Percentiles rank a stretch among this genome's conserved stretches.
These are phyloP conservation scores for Myxocyprinus asiaticus DNA, from an alignment of 2,113 vertebrate genomes.

Conservation along the genomic window DNA sequence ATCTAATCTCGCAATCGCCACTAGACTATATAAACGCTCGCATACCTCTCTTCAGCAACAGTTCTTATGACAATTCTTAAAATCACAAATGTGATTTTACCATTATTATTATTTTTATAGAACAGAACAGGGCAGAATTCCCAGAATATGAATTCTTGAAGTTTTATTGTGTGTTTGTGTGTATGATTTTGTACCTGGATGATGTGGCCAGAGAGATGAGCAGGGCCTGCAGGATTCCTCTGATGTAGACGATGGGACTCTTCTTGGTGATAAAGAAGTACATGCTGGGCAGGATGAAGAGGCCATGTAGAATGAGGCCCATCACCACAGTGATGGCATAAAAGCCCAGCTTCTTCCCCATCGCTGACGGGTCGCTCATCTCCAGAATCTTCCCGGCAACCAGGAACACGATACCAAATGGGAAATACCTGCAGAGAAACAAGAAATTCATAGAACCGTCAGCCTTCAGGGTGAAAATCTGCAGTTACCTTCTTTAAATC, in stretches of 20 bases:
- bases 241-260: slow-evolving; percentile 95
- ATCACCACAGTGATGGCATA: slow-evolving; percentile 93
- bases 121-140: too few species aligned
- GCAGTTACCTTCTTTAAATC: too few species aligned
- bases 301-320: slow-evolving; percentile 88
- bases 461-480: background rate
- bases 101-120: too few species aligned
- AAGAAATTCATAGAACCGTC: background rate
- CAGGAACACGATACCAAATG: slow-evolving; percentile 95
- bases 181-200: slow-evolving; percentile 80
- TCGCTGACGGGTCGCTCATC: slow-evolving; percentile 93
- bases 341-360: slow-evolving; percentile 95
- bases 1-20: too few species aligned
- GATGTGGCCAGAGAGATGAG: slow-evolving; percentile 96
- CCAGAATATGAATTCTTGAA: too few species aligned
- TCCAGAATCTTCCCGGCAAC: slow-evolving; percentile 97
- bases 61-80: too few species aligned
- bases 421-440: slow-evolving; percentile 88
- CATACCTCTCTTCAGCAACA: too few species aligned
- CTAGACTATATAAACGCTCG: too few species aligned
- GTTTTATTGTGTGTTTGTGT: too few species aligned
- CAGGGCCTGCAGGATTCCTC: slow-evolving; percentile 94
- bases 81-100: too few species aligned
- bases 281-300: slow-evolving; percentile 92
- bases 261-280: slow-evolving; percentile 98